phyloP scores from a whole-genome alignment of 2,113 vertebrate species.

The Embiotoca jacksoni region DNA sequence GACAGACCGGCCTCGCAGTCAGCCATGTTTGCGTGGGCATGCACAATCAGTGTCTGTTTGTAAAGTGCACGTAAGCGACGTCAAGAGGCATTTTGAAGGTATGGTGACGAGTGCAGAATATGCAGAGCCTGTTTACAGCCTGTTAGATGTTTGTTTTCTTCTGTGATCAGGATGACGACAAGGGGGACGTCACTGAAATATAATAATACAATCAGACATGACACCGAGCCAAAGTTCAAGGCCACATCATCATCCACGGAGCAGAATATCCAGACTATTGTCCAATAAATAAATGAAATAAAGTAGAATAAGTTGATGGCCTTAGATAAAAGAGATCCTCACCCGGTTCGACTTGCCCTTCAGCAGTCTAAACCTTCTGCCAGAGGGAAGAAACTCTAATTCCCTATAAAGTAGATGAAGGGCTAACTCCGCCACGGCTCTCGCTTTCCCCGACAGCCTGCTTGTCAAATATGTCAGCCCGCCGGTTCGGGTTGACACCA shows the following conservation, averaged over 20 bases:
- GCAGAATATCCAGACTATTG: slow-evolving; percentile 14
- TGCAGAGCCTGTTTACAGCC: slow-evolving; percentile 3
- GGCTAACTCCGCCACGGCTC: slow-evolving; percentile 48
- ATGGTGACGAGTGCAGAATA: not conserved
- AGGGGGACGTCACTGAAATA: not conserved
- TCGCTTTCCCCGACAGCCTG: slow-evolving; percentile 35
- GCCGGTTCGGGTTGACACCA: slow-evolving; percentile 44
- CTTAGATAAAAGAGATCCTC: slow-evolving; percentile 49
- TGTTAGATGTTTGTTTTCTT: slow-evolving; percentile 4
- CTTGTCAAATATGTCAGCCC: slow-evolving; percentile 66
- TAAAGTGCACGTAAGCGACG: slow-evolving; percentile 19
- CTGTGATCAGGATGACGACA: slow-evolving; percentile 30
- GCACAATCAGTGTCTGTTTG: slow-evolving; percentile 14
- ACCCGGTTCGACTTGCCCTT: slow-evolving; percentile 39
- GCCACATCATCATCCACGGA: not conserved
- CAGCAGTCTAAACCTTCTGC: slow-evolving; percentile 49
- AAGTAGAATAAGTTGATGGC: slow-evolving; percentile 13
- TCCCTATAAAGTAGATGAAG: slow-evolving; percentile 54
- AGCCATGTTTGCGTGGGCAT: not conserved
- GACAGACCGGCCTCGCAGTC: slow-evolving; percentile 36
- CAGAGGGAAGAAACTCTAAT: slow-evolving; percentile 52
- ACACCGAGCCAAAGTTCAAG: slow-evolving; percentile 1
- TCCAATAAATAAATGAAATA: slow-evolving; percentile 36
- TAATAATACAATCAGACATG: slow-evolving; percentile 1
- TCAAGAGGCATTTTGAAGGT: slow-evolving; percentile 14